Evolutionary conservation across 2,797 vertebrate genomes (phyloP).

Genomic region (Hypotaenidia okinawae): DNA sequence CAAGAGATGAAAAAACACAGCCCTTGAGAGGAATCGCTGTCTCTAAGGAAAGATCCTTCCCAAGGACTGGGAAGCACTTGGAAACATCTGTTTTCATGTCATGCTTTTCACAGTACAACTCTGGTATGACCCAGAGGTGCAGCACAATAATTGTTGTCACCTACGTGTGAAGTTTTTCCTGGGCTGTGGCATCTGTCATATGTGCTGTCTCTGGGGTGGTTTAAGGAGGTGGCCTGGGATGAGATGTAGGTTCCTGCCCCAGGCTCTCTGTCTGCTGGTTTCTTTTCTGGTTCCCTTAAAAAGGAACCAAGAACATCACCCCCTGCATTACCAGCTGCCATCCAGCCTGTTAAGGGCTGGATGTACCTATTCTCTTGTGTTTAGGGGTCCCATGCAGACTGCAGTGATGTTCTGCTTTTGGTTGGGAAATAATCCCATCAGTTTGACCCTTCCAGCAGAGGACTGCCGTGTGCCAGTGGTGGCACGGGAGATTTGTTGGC

Average conservation of each 20-base stretch:
- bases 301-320: background rate
- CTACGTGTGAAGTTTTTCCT: background rate
- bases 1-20: background rate
- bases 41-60: background rate
- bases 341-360: background rate
- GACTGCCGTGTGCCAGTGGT: background rate
- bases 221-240: too few relatives aligned
- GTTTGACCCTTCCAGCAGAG: background rate
- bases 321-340: fast-evolving
- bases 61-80: background rate
- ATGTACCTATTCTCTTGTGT: fast-evolving
- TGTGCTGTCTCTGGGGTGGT: background rate
- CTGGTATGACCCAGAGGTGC: background rate
- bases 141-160: fast-evolving
- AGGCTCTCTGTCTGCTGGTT: background rate
- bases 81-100: background rate
- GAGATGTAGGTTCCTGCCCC: background rate
- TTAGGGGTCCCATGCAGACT: background rate
- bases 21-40: background rate
- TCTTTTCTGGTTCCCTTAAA: background rate
- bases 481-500: background rate
- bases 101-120: background rate
- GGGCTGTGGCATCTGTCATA: background rate
- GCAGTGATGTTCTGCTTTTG: background rate
- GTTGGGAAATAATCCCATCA: background rate